Evolutionary conservation across 2,888 invertebrate genomes (phyloP), one percentile per base, ranked within the genome.

Genomic region (Dynastes maya): DNA sequence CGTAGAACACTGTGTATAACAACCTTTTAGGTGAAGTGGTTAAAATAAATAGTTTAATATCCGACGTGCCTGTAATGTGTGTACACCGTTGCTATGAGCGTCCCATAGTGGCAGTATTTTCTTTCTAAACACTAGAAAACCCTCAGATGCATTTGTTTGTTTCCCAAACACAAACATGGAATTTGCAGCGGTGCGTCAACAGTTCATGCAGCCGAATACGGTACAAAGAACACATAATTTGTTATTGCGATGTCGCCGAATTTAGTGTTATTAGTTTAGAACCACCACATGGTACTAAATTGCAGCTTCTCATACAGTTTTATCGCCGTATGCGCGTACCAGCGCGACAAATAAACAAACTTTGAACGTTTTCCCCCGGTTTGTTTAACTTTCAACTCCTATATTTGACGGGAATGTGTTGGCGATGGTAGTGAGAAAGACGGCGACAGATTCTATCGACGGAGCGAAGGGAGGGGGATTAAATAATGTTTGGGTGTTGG

Each of bases 201-300:
- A 40, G 51, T 68, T 68, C 27, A 53, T 51, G 51, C 68, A 51
- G 13, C 55, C 16, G 55, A 16, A 22, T 22, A 8, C 55, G 55
- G 8, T 9, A 27, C 68, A 49, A 68, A 68, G 68, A 68, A 51
- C 29, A 29, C 27, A 45, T 45, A 22, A 63, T 68, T 68, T 51
- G 68, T 68, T 68, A 68, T 68, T 51, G 51, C 68, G 13, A 68
- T 68, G 68, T 68, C 68, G 51, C 68, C 27, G 40, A 72, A 72
- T 72, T 58, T 72, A 72, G 40, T 40, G 72, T 72, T 72, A 72
- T 72, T 72, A 72, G 72, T 72, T 72, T 72, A 72, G 58, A 72
- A 37, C 72, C 55, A 61, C 22, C 72, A 72, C 61, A 40, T 40
- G 58, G 11, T 16, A 13, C 58, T 72, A 72, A 40, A 72, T 61